Conservation (phyloP, 2,888 invertebrate genomes). For the Lithophane semibrunnea region DNA sequence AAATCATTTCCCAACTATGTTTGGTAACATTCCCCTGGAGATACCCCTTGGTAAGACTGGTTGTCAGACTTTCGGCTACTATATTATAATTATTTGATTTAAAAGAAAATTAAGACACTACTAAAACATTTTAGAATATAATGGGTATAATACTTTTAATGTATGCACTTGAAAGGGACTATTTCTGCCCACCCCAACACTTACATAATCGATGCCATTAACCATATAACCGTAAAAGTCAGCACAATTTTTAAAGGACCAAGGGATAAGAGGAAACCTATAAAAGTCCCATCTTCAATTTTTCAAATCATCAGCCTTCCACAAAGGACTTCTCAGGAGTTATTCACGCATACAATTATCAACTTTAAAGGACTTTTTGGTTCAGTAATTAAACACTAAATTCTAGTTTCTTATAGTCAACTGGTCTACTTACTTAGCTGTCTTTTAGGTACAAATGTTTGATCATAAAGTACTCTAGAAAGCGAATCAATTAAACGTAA, state of each 20-base stretch:
- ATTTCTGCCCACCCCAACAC: conserved; percentile 11
- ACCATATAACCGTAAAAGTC: conserved; percentile 6
- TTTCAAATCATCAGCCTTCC: conserved; percentile 25
- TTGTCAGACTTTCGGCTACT: no score
- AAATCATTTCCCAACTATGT: no score
- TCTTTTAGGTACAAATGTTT: not conserved
- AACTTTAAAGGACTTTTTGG: conserved; percentile 35
- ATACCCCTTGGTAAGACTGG: no score
- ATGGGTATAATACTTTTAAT: not conserved
- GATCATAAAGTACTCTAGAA: conserved; percentile 1
- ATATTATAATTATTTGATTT: not conserved
- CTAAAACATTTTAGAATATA: not conserved
- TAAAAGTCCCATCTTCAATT: conserved; percentile 11
- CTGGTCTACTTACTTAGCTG: not conserved
- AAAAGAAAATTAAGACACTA: not conserved
- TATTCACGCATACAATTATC: conserved; percentile 35
- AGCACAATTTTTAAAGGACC: conserved; percentile 39
- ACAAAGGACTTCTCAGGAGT: conserved; percentile 14
- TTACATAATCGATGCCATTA: conserved; percentile 26
- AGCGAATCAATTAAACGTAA: conserved; percentile 1
- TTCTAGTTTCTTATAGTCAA: conserved; percentile 20
- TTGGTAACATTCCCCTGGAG: no score
- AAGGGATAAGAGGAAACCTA: conserved; percentile 16
- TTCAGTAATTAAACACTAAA: conserved; percentile 35
- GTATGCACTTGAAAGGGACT: not conserved